Conservation (phyloP, 2,888 invertebrate genomes). For the Alentia gelatinosa region DNA sequence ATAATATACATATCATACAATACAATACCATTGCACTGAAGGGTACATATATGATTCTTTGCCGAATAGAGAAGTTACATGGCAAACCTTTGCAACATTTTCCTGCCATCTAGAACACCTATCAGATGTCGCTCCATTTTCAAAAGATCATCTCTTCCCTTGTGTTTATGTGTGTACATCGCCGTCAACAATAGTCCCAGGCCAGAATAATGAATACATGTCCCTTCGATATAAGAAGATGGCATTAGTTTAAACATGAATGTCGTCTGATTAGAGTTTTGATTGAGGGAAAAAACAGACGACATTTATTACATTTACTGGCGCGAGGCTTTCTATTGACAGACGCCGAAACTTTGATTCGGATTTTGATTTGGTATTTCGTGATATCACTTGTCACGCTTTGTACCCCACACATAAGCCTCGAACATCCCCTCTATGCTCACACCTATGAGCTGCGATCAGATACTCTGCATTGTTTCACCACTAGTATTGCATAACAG, state of each 20-base stretch:
- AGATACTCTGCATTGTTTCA: background rate
- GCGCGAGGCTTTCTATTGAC: background rate
- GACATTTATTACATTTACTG: background rate
- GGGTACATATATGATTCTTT: conserved; percentile 16
- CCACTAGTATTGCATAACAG: background rate
- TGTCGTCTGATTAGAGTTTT: background rate
- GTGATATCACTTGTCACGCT: background rate
- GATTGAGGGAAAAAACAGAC: background rate
- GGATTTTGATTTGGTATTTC: background rate
- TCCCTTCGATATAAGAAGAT: too few relatives aligned
- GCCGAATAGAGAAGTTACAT: background rate
- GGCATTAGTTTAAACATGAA: background rate
- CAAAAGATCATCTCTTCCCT: background rate
- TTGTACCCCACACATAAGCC: background rate
- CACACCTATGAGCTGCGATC: background rate
- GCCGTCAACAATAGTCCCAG: too few relatives aligned
- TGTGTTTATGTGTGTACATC: background rate
- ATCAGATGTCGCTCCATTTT: background rate
- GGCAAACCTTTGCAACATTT: background rate
- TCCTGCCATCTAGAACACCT: background rate
- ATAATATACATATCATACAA: conserved; percentile 48
- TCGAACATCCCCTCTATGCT: background rate
- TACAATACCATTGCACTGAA: conserved; percentile 45
- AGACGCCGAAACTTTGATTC: background rate
- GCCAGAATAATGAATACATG: too few relatives aligned